phyloP scores from a whole-genome alignment of 1,140 invertebrate genomes.

The Aphaenogaster rudis region DNA sequence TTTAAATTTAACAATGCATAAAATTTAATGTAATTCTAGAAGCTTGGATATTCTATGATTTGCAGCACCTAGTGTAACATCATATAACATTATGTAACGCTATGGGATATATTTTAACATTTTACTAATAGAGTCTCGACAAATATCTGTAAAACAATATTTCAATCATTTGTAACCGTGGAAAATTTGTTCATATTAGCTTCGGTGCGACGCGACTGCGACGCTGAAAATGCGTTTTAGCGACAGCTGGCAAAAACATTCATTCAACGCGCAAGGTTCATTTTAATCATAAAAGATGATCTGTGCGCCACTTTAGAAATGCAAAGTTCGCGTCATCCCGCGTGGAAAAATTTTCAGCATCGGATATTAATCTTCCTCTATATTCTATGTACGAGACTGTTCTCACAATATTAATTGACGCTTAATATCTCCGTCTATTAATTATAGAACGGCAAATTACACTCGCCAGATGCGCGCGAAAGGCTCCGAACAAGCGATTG shows the following conservation, averaged over 20 bases:
- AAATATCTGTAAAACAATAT: background rate
- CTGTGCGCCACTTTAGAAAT: background rate
- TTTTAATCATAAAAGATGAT: conserved; percentile 40
- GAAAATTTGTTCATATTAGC: background rate
- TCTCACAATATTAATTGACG: conserved; percentile 20
- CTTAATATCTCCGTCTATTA: conserved; percentile 18
- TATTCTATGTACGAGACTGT: background rate
- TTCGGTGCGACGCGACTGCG: background rate
- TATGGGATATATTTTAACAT: background rate
- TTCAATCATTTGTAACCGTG: conserved; percentile 1
- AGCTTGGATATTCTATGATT: background rate
- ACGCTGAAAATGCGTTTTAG: background rate
- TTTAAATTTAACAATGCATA: background rate
- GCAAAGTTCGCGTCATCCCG: background rate
- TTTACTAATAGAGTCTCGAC: background rate
- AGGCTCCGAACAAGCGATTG: background rate
- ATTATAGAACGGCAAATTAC: conserved; percentile 25
- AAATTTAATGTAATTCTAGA: background rate
- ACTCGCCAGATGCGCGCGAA: background rate
- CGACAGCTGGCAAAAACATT: background rate
- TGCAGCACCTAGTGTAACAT: background rate
- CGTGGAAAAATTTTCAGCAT: conserved; percentile 33
- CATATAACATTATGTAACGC: no score
- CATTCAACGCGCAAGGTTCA: background rate
- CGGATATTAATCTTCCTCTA: background rate